Conservation (phyloP, 2,797 vertebrate genomes). For the Borostomias antarcticus region DNA sequence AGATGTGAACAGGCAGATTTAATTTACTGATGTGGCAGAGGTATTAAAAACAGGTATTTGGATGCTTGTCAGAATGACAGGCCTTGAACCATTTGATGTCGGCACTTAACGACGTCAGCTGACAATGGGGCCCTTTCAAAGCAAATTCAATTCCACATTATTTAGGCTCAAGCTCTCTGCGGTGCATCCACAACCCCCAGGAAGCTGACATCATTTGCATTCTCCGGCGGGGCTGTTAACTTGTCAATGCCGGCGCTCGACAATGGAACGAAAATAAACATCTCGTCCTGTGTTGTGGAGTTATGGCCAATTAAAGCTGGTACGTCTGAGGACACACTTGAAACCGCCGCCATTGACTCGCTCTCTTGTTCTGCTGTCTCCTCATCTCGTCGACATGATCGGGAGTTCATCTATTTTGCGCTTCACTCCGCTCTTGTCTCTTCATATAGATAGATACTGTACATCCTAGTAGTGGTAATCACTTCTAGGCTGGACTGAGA, state of each 20-base stretch:
- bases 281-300: slow-evolving; percentile 55
- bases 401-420: slow-evolving; percentile 37
- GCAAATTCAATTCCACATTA: slow-evolving; percentile 64
- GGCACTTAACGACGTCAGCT: slow-evolving; percentile 53
- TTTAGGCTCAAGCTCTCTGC: slow-evolving; percentile 53
- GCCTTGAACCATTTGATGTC: slow-evolving; percentile 43
- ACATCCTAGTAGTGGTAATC: too few relatives aligned
- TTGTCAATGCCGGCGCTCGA: slow-evolving; percentile 66
- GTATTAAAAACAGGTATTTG: slow-evolving; percentile 58
- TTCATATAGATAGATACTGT: too few relatives aligned
- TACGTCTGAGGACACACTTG: slow-evolving; percentile 48
- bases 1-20: slow-evolving; percentile 34
- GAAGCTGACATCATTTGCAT: slow-evolving; percentile 62
- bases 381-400: slow-evolving; percentile 35
- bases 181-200: slow-evolving; percentile 32
- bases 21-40: slow-evolving; percentile 29
- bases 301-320: slow-evolving; percentile 62
- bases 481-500: too few relatives aligned
- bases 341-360: slow-evolving; percentile 52
- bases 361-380: slow-evolving; percentile 29
- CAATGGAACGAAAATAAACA: slow-evolving; percentile 67
- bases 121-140: slow-evolving; percentile 59
- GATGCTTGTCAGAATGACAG: slow-evolving; percentile 59
- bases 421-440: slow-evolving; percentile 17
- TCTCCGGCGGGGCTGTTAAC: slow-evolving; percentile 64